Percentiles rank a stretch among this genome's conserved stretches.
Evolutionary conservation across 2,113 vertebrate genomes (phyloP).

Genomic region (Excalfactoria chinensis): DNA sequence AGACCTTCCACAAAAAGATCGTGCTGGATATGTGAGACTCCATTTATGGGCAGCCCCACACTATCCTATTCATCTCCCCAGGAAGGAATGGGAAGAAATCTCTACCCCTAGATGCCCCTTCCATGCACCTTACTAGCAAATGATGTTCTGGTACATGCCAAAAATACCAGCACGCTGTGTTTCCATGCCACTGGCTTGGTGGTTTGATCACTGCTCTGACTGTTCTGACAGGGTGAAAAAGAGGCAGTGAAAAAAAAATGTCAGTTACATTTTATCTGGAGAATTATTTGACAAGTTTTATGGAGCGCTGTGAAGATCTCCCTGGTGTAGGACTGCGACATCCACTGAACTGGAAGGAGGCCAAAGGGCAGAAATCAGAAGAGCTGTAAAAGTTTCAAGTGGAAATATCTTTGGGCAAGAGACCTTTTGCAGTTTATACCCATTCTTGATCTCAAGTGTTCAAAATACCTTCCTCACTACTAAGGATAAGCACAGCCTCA

Average conservation of each 20-base stretch:
- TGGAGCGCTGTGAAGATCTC: constrained; percentile 31
- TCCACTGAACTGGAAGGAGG: constrained; percentile 32
- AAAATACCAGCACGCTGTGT: constrained; percentile 19
- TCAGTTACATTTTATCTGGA: constrained; percentile 50
- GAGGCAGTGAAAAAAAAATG: constrained; percentile 25
- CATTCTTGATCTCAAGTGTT: background rate
- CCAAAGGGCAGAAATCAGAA: constrained; percentile 51
- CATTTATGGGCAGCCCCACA: background rate
- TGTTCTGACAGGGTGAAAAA: constrained; percentile 55
- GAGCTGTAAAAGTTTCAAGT: constrained; percentile 23
- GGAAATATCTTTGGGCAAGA: constrained; percentile 26
- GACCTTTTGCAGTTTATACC: background rate
- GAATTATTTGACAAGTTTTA: constrained; percentile 53
- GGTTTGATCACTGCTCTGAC: constrained; percentile 18
- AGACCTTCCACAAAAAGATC: background rate
- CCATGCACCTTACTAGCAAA: background rate
- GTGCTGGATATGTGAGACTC: background rate
- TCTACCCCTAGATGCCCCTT: background rate
- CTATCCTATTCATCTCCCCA: background rate
- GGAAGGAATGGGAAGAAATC: background rate
- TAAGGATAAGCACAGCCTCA: background rate
- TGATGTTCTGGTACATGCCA: constrained; percentile 17
- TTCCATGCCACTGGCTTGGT: constrained; percentile 30
- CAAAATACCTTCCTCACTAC: constrained; percentile 14
- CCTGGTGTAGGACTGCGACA: background rate